Evolutionary conservation across 2,797 vertebrate genomes (phyloP).

Genomic region (Thamnophis elegans): DNA sequence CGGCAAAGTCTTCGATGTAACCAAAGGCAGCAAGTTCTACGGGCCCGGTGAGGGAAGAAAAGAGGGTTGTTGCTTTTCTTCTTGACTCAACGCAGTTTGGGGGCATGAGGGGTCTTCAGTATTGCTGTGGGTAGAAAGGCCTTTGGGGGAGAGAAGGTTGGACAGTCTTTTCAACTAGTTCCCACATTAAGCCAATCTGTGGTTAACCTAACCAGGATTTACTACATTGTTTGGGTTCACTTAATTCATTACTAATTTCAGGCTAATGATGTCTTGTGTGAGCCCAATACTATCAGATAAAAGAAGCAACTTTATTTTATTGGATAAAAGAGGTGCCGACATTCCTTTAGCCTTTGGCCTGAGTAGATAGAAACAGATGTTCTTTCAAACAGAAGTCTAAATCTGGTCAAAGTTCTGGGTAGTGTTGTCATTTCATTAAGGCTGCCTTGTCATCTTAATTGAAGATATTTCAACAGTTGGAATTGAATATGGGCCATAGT

Average conservation of each 20-base stretch:
- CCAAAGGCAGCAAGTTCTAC: slow-evolving; percentile 94
- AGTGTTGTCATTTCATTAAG: neutral
- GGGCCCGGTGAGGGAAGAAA: slow-evolving; percentile 84
- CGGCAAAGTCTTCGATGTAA: slow-evolving; percentile 97
- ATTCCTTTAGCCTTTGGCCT: neutral
- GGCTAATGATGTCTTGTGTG: neutral
- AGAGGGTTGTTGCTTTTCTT: neutral
- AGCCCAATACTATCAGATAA: neutral
- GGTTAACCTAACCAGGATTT: neutral
- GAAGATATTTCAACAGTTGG: neutral
- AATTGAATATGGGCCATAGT: neutral
- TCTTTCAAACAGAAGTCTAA: neutral
- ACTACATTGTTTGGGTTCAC: neutral
- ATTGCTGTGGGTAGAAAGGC: neutral
- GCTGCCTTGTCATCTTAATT: neutral
- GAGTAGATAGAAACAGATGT: neutral
- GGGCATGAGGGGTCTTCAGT: neutral
- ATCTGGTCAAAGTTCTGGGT: neutral
- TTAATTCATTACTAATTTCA: neutral
- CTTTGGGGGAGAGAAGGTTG: neutral
- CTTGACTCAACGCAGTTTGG: no score
- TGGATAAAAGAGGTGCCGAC: neutral
- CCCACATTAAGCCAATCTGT: neutral
- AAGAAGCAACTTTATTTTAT: neutral
- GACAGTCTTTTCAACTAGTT: neutral